Conservation (phyloP, 2,797 vertebrate genomes). For the Poeciliopsis paucimaculata region DNA sequence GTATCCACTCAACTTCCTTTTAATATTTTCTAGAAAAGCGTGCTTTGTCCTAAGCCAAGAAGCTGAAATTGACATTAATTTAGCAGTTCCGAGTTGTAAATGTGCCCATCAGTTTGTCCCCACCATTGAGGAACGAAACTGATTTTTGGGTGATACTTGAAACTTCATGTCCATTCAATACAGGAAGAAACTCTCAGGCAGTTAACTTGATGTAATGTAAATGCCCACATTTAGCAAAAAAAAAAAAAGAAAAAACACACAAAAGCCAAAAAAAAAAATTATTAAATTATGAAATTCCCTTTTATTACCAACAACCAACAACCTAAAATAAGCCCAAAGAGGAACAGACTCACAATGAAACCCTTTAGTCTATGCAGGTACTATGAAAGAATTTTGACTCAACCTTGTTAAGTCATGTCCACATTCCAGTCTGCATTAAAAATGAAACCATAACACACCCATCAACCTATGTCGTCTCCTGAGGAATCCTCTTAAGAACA, state of each 20-base stretch:
- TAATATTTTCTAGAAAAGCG: background rate
- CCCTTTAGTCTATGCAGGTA: background rate
- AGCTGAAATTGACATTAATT: background rate
- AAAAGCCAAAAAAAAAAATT: too few relatives aligned
- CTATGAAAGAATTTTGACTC: background rate
- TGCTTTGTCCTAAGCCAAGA: background rate
- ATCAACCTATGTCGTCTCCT: background rate
- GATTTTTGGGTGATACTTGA: too few relatives aligned
- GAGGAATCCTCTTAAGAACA: background rate
- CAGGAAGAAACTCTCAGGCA: background rate
- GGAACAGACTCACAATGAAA: too few relatives aligned
- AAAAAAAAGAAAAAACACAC: background rate
- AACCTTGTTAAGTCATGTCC: background rate
- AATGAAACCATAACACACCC: background rate
- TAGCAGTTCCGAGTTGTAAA: background rate
- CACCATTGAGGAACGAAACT: background rate
- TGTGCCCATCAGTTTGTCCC: background rate
- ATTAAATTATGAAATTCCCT: background rate
- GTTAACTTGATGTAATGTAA: background rate
- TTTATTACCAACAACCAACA: background rate
- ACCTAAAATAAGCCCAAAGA: background rate
- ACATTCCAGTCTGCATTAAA: constrained; percentile 3
- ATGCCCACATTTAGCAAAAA: background rate
- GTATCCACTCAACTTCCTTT: background rate
- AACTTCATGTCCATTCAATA: too few relatives aligned